Base-by-base conservation (phyloP, 2,888 invertebrate species). In the Erebia ligea region DNA sequence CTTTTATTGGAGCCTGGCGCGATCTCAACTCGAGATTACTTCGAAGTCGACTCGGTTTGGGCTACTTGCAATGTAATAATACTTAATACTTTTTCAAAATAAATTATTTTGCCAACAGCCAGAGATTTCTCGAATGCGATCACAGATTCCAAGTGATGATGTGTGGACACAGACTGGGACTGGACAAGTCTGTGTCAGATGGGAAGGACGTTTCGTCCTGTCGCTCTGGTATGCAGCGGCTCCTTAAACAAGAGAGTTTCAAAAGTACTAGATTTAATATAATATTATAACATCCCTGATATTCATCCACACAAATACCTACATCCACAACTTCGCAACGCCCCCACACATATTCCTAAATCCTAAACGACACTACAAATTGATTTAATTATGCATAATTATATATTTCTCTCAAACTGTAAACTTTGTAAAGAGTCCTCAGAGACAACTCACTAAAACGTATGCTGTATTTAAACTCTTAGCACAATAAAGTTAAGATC, bases 1-100 rank as follows among this genome's bases (percentile, higher is more conserved):
- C 84, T 77, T 88, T 86, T 85, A 88, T 85, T 83, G 81, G 80
- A 75, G 75, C 77, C 79, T 77, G 75, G 73, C 74, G 70, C 56
- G 79, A 80, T 80, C 74, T 74, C 74, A 70, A 70, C 71, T 70
- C 54, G 73, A 85, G 87, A 88, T 88, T 85, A 86, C 80, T 75
- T 67, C 73, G 83, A 86, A 85, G 78, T 73, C 67, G 74, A 71
- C 71, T 69, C 54, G n/a, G 57, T 68, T 54, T 66, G n/a, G 56
- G 52, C 54, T 66, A 69, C 62, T 65, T 67, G 57, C 25, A 42
- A 50, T 57, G 61, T 65, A 54, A 71, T 57, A 50, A 50, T 56
- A 42, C 73, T n/a, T n/a, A n/a, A n/a, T 70, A 76, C 73, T 75
- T 75, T 73, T 75, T 72, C 68, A 75, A 68, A 70, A 9, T 8